Percentiles rank a stretch among this genome's conserved stretches.
These are phyloP conservation scores for Delichon dasypus DNA, from an alignment of 2,797 vertebrate species.

Conservation along the genomic window DNA sequence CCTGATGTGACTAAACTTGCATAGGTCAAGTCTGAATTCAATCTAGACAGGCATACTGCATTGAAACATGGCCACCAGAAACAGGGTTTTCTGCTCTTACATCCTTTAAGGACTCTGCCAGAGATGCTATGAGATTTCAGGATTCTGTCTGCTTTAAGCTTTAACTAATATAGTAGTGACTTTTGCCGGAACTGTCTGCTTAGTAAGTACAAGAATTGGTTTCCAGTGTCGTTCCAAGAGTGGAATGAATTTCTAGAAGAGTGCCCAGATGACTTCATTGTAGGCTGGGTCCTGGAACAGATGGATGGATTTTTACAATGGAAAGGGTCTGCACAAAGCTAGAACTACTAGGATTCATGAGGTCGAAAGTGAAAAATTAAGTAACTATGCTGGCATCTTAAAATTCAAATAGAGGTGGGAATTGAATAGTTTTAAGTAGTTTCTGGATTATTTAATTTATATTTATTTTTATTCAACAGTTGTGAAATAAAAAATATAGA, in stretches of 20 bases:
- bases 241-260: background rate
- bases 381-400: background rate
- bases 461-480: background rate
- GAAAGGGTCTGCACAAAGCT: fast-evolving
- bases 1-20: background rate
- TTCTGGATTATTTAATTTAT: background rate
- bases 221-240: background rate
- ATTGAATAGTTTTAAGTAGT: background rate
- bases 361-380: background rate
- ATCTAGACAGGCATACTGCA: fast-evolving
- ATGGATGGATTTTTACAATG: background rate
- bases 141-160: background rate
- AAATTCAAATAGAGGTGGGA: background rate
- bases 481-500: background rate
- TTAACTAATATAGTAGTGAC: background rate
- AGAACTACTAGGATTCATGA: background rate
- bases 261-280: background rate
- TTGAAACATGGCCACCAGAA: background rate
- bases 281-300: background rate
- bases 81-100: background rate
- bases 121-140: background rate
- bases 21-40: background rate
- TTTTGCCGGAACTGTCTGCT: background rate
- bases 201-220: background rate
- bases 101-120: background rate